Evolutionary conservation across 2,888 invertebrate species (phyloP), one percentile per base, ranked within the genome.

Genomic region (Poecilus cupreus): DNA sequence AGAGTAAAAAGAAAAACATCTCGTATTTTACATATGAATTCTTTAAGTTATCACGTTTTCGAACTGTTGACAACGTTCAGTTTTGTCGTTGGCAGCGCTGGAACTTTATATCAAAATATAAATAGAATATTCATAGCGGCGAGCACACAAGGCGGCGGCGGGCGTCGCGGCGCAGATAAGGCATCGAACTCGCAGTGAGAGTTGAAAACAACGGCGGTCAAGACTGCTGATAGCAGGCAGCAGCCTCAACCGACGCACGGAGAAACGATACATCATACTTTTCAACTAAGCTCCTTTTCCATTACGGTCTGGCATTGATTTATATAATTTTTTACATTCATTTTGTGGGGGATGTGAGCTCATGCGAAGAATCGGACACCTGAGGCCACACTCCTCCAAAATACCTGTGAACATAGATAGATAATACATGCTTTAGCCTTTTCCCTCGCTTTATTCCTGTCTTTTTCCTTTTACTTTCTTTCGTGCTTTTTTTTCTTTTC

Each of bases 291-390:
- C 78, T 64, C 68, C 78, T 78, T 78, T 78, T 78, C 78, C 78
- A 78, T 78, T 78, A 78, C 68, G 22, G 24, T 32, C 46, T 78
- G 78, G 78, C 78, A 64, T 78, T 78, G 78, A 78, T 78, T 78
- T 78, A 78, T 78, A 78, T 78, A 64, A 64, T 78, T 78, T 78
- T 78, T 78, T 78, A 78, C 78, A 78, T 78, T 78, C 78, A 78
- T 78, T 64, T 46, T 78, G 43, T 78, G 24, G n/a, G 60, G 60
- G 26, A 78, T 78, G 78, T 68, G 46, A 77, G 77, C 54, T 77
- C 60, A 54, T 77, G 60, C 51, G 74, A 74, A 75, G 75, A n/a
- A 13, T 51, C 51, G 26, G n/a, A 46, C 78, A 78, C 64, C 78
- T 78, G 78, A 64, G 68, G 68, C 78, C 46, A n/a, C 46, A 5